Percentiles rank a stretch among this genome's conserved stretches.
phyloP scores from a whole-genome alignment of 2,888 invertebrate species.

The Argyresthia goedartella region DNA sequence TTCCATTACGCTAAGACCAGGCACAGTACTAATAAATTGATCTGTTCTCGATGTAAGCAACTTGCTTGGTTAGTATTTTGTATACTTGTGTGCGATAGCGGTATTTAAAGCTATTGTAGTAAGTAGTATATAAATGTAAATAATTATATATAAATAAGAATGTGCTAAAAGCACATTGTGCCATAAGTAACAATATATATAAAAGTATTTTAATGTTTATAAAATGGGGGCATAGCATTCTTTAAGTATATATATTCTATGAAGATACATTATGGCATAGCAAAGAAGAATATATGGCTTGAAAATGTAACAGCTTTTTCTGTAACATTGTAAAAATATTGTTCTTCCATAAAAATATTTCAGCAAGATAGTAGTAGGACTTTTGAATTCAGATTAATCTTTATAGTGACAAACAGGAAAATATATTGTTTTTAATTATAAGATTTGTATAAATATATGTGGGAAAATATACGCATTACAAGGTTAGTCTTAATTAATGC shows the following conservation, averaged over 20 bases:
- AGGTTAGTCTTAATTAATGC: constrained; percentile 59
- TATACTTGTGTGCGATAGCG: constrained; percentile 12
- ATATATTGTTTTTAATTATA: constrained; percentile 22
- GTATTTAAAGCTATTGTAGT: constrained; percentile 16
- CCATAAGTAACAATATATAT: constrained; percentile 58
- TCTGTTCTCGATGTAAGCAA: constrained; percentile 10
- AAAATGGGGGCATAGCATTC: too few species aligned
- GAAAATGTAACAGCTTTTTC: background rate
- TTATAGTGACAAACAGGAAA: background rate
- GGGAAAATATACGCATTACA: constrained; percentile 70
- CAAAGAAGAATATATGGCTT: too few species aligned
- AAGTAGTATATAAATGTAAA: constrained; percentile 28
- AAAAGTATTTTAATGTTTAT: constrained; percentile 31
- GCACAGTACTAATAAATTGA: constrained; percentile 14
- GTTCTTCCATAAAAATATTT: too few species aligned
- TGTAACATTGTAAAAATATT: constrained; percentile 14
- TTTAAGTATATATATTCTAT: too few species aligned
- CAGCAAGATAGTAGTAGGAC: too few species aligned
- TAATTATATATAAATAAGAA: constrained; percentile 21
- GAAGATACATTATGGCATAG: too few species aligned
- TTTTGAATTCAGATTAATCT: constrained; percentile 15
- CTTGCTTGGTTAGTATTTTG: background rate
- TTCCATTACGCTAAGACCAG: constrained; percentile 27
- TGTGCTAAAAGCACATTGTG: constrained; percentile 67
- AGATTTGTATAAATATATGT: constrained; percentile 56